A percentile compares a stretch with the other conserved stretches of the same genome.
phyloP scores from a whole-genome alignment of 2,888 invertebrate genomes.

The Heliconius sara region DNA sequence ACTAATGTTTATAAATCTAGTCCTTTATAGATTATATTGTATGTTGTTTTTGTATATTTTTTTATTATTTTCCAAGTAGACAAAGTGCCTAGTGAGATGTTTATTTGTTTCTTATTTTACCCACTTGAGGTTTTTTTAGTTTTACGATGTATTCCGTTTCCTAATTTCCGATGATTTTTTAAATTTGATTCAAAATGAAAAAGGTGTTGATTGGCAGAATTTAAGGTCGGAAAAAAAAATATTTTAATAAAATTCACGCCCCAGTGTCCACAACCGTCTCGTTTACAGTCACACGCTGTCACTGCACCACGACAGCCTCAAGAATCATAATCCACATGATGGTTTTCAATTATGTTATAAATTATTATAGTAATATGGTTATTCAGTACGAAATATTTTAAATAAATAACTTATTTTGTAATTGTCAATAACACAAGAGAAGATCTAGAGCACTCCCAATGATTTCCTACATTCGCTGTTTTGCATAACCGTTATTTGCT shows the following conservation, averaged over 20 bases:
- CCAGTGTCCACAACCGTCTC: too few relatives aligned
- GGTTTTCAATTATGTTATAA: neutral
- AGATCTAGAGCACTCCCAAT: conserved; percentile 38
- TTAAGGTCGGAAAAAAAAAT: too few relatives aligned
- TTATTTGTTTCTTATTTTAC: too few relatives aligned
- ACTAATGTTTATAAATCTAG: conserved; percentile 5
- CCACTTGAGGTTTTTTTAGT: neutral
- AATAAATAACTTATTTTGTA: conserved; percentile 13
- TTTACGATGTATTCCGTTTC: too few relatives aligned
- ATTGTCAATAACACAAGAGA: conserved; percentile 29
- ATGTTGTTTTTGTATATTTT: neutral
- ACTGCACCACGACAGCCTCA: too few relatives aligned
- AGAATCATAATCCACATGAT: too few relatives aligned
- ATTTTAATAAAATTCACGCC: too few relatives aligned
- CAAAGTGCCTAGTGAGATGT: neutral
- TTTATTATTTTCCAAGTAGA: neutral
- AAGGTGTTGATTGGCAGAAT: too few relatives aligned
- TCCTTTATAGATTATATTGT: neutral
- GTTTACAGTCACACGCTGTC: too few relatives aligned
- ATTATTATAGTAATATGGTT: neutral
- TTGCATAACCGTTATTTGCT: conserved; percentile 44
- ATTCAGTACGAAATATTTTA: neutral
- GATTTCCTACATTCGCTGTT: conserved; percentile 36
- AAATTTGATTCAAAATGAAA: too few relatives aligned
- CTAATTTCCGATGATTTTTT: too few relatives aligned